Base-by-base conservation (phyloP, 2,888 invertebrate species). In the Agrochola macilenta region DNA sequence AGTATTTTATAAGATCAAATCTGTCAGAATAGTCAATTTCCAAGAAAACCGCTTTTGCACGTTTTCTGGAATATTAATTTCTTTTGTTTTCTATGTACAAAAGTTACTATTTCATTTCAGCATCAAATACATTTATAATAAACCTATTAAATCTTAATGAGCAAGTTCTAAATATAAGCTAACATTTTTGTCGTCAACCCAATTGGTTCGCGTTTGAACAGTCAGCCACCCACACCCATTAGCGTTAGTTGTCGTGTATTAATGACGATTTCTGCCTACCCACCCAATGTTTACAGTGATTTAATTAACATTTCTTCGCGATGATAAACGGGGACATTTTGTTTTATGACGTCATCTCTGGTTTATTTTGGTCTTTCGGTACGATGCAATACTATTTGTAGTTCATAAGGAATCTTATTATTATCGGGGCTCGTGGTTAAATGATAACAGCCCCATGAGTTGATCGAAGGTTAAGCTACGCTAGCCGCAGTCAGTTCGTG, bases 241-340 rank as follows among this genome's bases (percentile, higher is more conserved):
- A 93, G 89, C 79, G 88, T 90, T 90, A 83, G 89, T 88, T 92
- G 92, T 92, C 93, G 86, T 90, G 83, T 92, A 93, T 92, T 93
- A 93, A 93, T 94, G 91, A 90, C 88, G 88, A 90, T 90, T 93
- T 91, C 86, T 87, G 88, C 87, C 89, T 90, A 90, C 88, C 91
- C 91, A 89, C 87, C 91, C 91, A 90, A 92, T 90, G 89, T 92
- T 93, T 92, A 92, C 90, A 90, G 85, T 82, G 88, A 87, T 91
- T 92, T 93, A 93, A 92, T 94, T 93, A 93, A 93, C 89, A 92
- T 93, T 92, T 93, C 92, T 91, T 89, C 78, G 82, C 86, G 78
- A 89, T 90, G 91, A 90, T 91, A 87, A 87, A 92, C 79, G 81
- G 83, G 71, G 73, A 83, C 89, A 89, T 91, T 84, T 90, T 89